A percentile compares a stretch with the other conserved stretches of the same genome.
Evolutionary conservation across 2,888 invertebrate species (phyloP).

Genomic region (Leptogaster cylindrica): DNA sequence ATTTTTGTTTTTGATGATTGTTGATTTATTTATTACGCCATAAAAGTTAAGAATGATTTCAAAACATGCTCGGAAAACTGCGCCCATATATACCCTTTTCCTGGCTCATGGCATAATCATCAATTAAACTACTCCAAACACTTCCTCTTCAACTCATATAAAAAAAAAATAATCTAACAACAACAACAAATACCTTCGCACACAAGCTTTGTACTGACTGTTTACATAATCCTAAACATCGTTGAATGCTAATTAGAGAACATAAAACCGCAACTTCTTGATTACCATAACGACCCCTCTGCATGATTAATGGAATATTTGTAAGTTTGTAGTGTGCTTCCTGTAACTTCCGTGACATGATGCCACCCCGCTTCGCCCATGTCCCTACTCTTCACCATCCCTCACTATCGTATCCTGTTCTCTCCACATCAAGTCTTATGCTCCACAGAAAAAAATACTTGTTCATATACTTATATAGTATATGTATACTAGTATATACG

Average conservation of each 20-base stretch:
- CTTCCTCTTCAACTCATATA: too few species aligned
- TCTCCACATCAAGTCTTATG: background rate
- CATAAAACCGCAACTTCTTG: conserved; percentile 46
- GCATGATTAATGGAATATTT: conserved; percentile 46
- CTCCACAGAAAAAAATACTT: background rate
- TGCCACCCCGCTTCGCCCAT: conserved; percentile 10
- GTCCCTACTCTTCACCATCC: background rate
- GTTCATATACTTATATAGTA: too few species aligned
- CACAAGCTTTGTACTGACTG: conserved; percentile 24
- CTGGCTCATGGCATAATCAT: background rate
- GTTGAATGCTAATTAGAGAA: conserved; percentile 45
- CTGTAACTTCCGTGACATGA: conserved; percentile 46
- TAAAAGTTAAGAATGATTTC: background rate
- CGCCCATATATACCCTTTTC: background rate
- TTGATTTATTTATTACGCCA: background rate
- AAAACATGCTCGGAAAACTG: background rate
- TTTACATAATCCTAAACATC: conserved; percentile 40
- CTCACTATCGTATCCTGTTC: background rate
- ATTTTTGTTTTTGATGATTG: background rate
- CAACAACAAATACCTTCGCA: conserved; percentile 15
- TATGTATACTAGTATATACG: conserved; percentile 33
- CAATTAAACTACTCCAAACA: conserved; percentile 21
- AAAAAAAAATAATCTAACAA: too few species aligned
- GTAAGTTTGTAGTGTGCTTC: conserved; percentile 35
- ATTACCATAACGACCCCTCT: conserved; percentile 42